phyloP scores from a whole-genome alignment of 2,888 invertebrate species.

The Drosophila greeni region DNA sequence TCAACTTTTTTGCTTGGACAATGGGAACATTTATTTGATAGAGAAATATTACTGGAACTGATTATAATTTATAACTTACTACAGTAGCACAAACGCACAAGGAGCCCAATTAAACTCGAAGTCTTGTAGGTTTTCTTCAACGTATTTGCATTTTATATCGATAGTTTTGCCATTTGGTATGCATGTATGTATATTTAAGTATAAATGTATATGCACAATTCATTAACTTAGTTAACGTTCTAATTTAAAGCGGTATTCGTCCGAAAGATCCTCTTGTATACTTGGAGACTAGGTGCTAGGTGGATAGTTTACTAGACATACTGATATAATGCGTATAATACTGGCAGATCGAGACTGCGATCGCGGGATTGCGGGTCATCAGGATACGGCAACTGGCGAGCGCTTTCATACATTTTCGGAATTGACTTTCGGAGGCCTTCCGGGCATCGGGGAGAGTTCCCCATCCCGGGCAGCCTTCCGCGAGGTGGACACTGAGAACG shows the following conservation, averaged over 20 bases:
- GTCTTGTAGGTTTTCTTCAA: slow-evolving; percentile 10
- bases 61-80: neutral
- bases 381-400: slow-evolving; percentile 46
- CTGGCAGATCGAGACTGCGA: slow-evolving; percentile 41
- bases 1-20: neutral
- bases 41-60: neutral
- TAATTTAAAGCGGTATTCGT: slow-evolving; percentile 35
- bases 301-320: slow-evolving; percentile 33
- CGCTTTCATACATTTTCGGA: slow-evolving; percentile 75
- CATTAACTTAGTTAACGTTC: slow-evolving; percentile 63
- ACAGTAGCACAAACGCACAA: neutral
- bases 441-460: neutral
- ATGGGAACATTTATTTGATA: neutral
- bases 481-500: slow-evolving; percentile 34
- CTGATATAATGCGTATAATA: slow-evolving; percentile 42
- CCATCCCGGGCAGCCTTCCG: slow-evolving; percentile 10
- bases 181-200: slow-evolving; percentile 51
- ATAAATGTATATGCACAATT: slow-evolving; percentile 67
- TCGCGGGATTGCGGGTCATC: slow-evolving; percentile 11
- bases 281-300: slow-evolving; percentile 41
- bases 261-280: slow-evolving; percentile 27
- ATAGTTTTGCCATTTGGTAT: slow-evolving; percentile 60
- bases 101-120: neutral
- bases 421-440: slow-evolving; percentile 42
- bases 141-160: slow-evolving; percentile 47